Conservation (phyloP, 2,113 vertebrate species). For the Catagonus wagneri region DNA sequence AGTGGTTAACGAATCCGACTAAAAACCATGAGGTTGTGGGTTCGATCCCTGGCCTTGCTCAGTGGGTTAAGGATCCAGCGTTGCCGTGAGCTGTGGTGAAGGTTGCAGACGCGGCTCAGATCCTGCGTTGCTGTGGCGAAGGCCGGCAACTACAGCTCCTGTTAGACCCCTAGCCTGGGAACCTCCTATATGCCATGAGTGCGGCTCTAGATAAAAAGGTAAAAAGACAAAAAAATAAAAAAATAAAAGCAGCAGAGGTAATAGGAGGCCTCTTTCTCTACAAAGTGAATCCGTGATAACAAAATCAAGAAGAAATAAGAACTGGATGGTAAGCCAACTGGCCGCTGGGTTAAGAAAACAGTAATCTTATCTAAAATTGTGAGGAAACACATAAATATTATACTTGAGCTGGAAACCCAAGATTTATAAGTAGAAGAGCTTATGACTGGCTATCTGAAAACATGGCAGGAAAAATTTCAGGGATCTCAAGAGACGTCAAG, state of each 20-base stretch:
- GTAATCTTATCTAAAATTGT: slow-evolving; percentile 46
- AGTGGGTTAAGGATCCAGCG: too few relatives aligned
- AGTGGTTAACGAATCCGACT: too few relatives aligned
- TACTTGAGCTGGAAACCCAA: slow-evolving; percentile 45
- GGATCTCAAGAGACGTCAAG: background rate
- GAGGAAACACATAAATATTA: slow-evolving; percentile 59
- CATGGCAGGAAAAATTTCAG: slow-evolving; percentile 55
- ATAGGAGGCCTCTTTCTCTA: slow-evolving; percentile 67
- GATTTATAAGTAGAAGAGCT: slow-evolving; percentile 60
- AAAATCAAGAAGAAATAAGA: slow-evolving; percentile 73
- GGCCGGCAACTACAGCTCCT: too few relatives aligned
- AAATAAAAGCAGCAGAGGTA: slow-evolving; percentile 64
- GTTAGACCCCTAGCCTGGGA: too few relatives aligned
- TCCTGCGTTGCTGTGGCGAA: too few relatives aligned
- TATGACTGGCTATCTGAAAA: slow-evolving; percentile 63
- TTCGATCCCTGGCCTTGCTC: too few relatives aligned
- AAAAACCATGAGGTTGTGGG: too few relatives aligned
- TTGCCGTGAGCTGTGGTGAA: too few relatives aligned
- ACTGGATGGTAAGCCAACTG: slow-evolving; percentile 32
- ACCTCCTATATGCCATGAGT: too few relatives aligned
- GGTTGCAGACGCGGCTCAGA: too few relatives aligned
- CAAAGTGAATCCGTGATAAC: slow-evolving; percentile 54
- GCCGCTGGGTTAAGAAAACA: slow-evolving; percentile 34
- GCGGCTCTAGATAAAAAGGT: too few relatives aligned
- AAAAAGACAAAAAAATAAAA: too few relatives aligned